These are phyloP conservation scores for Achatina immaculata DNA, from an alignment of 1,140 invertebrate genomes.

Conservation along the genomic window DNA sequence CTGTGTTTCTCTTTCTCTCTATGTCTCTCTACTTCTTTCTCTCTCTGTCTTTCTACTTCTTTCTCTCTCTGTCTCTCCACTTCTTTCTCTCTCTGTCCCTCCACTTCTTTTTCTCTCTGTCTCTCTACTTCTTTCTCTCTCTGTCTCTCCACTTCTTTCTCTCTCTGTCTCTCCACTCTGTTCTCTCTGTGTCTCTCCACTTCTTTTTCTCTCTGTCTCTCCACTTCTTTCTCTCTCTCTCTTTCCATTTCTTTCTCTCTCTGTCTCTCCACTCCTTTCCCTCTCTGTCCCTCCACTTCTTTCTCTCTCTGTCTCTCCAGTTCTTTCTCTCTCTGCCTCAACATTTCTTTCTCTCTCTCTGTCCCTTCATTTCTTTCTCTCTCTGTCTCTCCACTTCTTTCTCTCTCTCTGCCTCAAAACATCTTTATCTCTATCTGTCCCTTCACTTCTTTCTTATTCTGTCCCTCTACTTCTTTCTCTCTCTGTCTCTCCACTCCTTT, in stretches of 20 bases:
- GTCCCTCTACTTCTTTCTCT: constrained; percentile 2
- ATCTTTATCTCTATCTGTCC: not conserved
- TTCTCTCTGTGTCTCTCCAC: too few species aligned
- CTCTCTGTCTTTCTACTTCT: too few species aligned
- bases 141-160: too few species aligned
- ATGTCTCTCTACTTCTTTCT: too few species aligned
- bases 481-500: constrained; percentile 18
- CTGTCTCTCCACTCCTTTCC: too few species aligned
- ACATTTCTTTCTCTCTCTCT: constrained; percentile 12
- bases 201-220: too few species aligned
- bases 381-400: not conserved
- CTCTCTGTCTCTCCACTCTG: too few species aligned
- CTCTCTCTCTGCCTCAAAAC: not conserved
- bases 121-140: constrained; percentile 32
- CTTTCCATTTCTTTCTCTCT: not conserved
- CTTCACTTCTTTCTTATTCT: not conserved
- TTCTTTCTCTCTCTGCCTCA: too few species aligned
- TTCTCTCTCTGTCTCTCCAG: not conserved
- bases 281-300: too few species aligned
- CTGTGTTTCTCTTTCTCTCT: constrained; percentile 15
- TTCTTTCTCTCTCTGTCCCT: too few species aligned
- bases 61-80: not conserved
- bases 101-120: constrained; percentile 33
- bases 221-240: not conserved
- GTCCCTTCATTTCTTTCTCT: not conserved